Base-by-base conservation (phyloP, 2,113 vertebrate genomes). In the Erpornis zantholeuca region DNA sequence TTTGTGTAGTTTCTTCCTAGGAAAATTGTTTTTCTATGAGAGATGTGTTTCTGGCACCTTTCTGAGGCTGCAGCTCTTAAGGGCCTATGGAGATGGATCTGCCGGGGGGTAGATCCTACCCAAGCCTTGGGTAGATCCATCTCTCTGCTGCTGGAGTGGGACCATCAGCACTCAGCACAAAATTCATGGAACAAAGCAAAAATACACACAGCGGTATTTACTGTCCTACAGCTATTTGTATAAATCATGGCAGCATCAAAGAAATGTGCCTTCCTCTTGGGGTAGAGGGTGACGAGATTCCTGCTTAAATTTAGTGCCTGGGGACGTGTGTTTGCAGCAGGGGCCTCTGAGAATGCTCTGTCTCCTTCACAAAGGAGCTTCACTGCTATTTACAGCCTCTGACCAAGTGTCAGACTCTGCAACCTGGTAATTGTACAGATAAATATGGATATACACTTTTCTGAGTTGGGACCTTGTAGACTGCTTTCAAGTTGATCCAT, bases 271-370 rank as follows among this genome's bases (percentile, higher is more conserved):
- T 94, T 90, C 49, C 78, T 94, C 75, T 76, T 79, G 53, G 78
- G 60, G 38, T 18, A 28, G 78, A 85, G 66, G 45, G 57, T 53
- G 78, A 57, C 69, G 82, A 81, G 82, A 92, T 65, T 84, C 40
- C 57, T 84, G 69, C 60, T 95, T 91, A 94, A 94, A 91, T 97
- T 79, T 94, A 87, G 89, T 92, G 86, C 50, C 86, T 35, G 49
- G 79, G 88, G 92, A 92, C 90, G 49, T 9, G 28, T 0, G 0
- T 75, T 94, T 35, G 8, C 57, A 94, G 82, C 40, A 9, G 6
- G 87, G 78, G 76, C 85, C 82, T 91, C 90, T 85, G 75, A 90
- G 90, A 93, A 94, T 92, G 81, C 81, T 86, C 81, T 82, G 70
- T 76, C 92, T 95, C 61, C 66, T 76, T 87, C 7, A 5, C 52